Percentiles rank a stretch among this genome's conserved stretches.
These are phyloP conservation scores for Hypotaenidia okinawae DNA, from an alignment of 2,797 vertebrate genomes.

Conservation along the genomic window DNA sequence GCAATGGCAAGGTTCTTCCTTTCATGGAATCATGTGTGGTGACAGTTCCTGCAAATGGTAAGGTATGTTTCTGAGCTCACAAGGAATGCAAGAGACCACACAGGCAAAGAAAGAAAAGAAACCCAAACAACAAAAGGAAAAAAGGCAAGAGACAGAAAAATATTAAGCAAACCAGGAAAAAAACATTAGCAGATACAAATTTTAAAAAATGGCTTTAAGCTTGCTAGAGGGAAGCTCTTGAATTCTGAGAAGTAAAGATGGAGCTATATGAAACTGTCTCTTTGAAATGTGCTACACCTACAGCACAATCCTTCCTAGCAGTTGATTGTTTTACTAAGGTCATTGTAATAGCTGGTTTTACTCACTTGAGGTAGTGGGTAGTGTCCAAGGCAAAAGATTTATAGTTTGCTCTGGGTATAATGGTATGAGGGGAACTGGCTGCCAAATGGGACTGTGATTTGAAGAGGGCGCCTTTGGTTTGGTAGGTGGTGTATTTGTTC, in stretches of 20 bases:
- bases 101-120: not conserved
- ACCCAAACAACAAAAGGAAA: not conserved
- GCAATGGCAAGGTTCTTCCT: not conserved
- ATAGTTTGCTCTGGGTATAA: constrained; percentile 26
- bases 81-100: not conserved
- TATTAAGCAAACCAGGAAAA: not conserved
- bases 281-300: constrained; percentile 26
- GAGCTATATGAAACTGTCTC: not conserved
- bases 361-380: not conserved
- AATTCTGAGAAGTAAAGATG: constrained; percentile 7
- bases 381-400: constrained; percentile 64
- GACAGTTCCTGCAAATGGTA: not conserved
- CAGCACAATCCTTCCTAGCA: constrained; percentile 20
- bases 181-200: not conserved
- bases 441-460: constrained; percentile 68
- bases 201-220: not conserved
- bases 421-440: constrained; percentile 40
- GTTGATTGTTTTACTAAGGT: constrained; percentile 38
- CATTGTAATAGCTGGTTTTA: not conserved
- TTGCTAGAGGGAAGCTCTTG: not conserved
- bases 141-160: not conserved
- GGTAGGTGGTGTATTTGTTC: constrained; percentile 70
- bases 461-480: constrained; percentile 71
- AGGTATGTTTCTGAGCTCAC: not conserved
- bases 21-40: not conserved